Evolutionary conservation across 2,888 invertebrate genomes (phyloP).

Genomic region (Coremacera marginata): DNA sequence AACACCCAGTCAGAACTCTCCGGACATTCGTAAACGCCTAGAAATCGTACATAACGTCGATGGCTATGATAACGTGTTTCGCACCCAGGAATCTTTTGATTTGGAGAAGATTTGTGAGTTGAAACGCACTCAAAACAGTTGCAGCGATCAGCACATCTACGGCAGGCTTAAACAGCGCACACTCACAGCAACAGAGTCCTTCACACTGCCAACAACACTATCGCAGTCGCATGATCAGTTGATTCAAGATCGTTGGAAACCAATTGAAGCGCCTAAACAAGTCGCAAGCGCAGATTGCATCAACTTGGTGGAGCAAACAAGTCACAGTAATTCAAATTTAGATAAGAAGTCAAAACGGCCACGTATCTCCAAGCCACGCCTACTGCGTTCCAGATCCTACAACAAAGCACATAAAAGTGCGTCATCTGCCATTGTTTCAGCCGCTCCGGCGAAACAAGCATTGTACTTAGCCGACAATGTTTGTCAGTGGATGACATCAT

Average conservation of each 20-base stretch:
- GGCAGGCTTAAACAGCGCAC: conserved; percentile 55
- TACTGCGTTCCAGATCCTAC: conserved; percentile 40
- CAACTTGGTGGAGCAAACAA: not conserved
- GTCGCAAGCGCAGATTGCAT: conserved; percentile 42
- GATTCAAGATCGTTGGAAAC: not conserved
- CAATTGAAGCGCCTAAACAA: not conserved
- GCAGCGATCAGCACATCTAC: conserved; percentile 66
- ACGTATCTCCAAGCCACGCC: conserved; percentile 52
- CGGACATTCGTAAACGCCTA: conserved; percentile 46
- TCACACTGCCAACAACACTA: conserved; percentile 19
- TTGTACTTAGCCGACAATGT: conserved; percentile 61
- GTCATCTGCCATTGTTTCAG: not conserved
- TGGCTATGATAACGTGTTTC: conserved; percentile 62
- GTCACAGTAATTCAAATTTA: not conserved
- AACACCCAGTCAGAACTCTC: conserved; percentile 38
- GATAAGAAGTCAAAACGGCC: conserved; percentile 36
- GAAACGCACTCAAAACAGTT: conserved; percentile 59
- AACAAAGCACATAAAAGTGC: not conserved
- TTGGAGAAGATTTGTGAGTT: conserved; percentile 64
- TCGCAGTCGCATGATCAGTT: conserved; percentile 30
- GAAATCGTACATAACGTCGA: conserved; percentile 68
- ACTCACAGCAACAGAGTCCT: not conserved
- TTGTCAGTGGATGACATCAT: conserved; percentile 65
- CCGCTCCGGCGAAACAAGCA: conserved; percentile 27
- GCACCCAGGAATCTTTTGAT: conserved; percentile 66